These are phyloP conservation scores for Gymnogyps californianus DNA, from an alignment of 2,113 vertebrate genomes.

Conservation along the genomic window DNA sequence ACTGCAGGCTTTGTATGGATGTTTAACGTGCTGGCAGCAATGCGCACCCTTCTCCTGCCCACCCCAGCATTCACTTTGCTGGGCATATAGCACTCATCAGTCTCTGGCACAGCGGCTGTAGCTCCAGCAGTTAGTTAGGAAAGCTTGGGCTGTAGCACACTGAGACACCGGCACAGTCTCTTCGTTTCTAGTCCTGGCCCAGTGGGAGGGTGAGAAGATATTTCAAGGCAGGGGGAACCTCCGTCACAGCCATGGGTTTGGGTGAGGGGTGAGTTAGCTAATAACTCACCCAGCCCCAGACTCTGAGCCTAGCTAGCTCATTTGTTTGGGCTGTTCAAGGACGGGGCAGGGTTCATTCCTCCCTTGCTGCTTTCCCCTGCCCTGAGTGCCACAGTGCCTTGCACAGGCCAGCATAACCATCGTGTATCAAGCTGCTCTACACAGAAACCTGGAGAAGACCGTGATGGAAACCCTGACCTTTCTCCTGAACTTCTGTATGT, in stretches of 20 bases:
- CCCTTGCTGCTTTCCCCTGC: background rate
- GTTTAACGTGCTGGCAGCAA: background rate
- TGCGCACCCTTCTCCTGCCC: background rate
- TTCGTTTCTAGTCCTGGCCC: background rate
- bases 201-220: background rate
- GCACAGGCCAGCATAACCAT: background rate
- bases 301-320: background rate
- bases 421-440: background rate
- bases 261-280: background rate
- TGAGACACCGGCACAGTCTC: accelerated
- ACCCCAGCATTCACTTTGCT: background rate
- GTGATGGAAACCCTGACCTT: background rate
- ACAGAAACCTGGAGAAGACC: background rate
- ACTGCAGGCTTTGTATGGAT: background rate
- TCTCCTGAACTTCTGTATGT: background rate
- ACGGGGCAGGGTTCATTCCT: background rate
- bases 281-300: background rate
- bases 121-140: background rate
- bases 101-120: accelerated
- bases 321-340: background rate
- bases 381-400: background rate
- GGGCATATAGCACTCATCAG: background rate
- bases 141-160: background rate
- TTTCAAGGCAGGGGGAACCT: background rate
- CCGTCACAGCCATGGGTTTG: background rate